Percentiles rank a stretch among this genome's conserved stretches.
phyloP scores from a whole-genome alignment of 2,888 invertebrate genomes.

The Pandemis heparana region DNA sequence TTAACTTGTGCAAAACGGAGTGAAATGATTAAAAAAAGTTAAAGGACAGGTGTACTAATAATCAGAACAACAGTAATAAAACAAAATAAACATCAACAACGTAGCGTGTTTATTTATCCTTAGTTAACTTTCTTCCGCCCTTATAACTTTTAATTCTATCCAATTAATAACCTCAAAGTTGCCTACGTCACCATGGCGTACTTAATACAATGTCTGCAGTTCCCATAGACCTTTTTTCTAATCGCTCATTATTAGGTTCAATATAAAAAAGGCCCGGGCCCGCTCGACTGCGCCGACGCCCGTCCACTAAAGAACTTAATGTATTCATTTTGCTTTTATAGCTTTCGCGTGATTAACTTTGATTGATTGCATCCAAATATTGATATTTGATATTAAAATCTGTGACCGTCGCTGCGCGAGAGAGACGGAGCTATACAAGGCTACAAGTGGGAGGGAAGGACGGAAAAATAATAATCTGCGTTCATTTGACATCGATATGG shows the following conservation, averaged over 20 bases:
- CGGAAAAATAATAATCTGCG: constrained; percentile 52
- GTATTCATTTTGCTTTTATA: constrained; percentile 83
- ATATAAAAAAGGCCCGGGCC: constrained; percentile 67
- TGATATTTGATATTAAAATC: constrained; percentile 79
- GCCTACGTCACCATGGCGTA: constrained; percentile 78
- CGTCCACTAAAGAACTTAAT: constrained; percentile 75
- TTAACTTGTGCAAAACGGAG: not conserved
- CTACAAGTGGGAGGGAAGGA: constrained; percentile 48
- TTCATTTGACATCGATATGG: constrained; percentile 61
- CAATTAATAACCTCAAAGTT: constrained; percentile 73
- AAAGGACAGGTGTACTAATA: constrained; percentile 6
- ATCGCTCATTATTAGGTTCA: constrained; percentile 76
- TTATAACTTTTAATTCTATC: constrained; percentile 60
- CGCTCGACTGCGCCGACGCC: constrained; percentile 71
- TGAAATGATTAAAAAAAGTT: not conserved
- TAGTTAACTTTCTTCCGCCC: constrained; percentile 43
- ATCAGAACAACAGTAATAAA: constrained; percentile 4
- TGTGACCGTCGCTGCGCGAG: constrained; percentile 56
- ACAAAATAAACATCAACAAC: constrained; percentile 29
- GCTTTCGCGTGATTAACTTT: constrained; percentile 85
- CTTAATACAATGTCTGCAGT: constrained; percentile 69
- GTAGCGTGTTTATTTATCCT: constrained; percentile 36
- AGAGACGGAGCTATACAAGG: constrained; percentile 53
- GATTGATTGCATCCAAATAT: constrained; percentile 85
- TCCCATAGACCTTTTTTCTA: constrained; percentile 73